Base-by-base conservation (phyloP, 2,888 invertebrate genomes). In the Xanthorhoe designata region DNA sequence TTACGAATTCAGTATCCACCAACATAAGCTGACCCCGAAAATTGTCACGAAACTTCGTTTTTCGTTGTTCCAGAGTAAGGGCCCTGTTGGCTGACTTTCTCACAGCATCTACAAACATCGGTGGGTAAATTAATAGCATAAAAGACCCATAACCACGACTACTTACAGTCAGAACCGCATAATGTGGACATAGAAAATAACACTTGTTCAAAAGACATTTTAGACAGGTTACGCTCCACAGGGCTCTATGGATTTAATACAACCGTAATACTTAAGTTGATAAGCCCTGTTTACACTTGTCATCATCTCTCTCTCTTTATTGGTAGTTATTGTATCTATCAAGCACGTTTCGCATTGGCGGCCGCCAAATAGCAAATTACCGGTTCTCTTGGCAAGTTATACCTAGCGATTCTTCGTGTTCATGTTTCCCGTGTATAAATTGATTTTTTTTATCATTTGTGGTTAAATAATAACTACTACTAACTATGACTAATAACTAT, bases 301-400 rank as follows among this genome's bases (percentile, higher is more conserved):
- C 50, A 59, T 59, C 35, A 47, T 64, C 49, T n/a, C n/a, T n/a
- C n/a, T n/a, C 60, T 56, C 32, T 61, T 49, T 61, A 47, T 38
- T 24, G 56, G 58, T 62, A 49, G 60, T 63, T 64, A 61, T 63
- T 66, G 51, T 63, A 58, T 56, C 58, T 24, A 51, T 24, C 13
- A 50, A 54, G 53, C 66, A 51, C 47, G 63, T 60, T 35, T 54
- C 59, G 24, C 29, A 42, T 51, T 15, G 13, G 18, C 42, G 51
- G 57, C 64, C 67, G 67, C 65, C 69, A 32, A 5, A 7, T 65
- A 67, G 67, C 67, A 69, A 66, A 66, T 68, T 68, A 72, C 56
- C 47, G 49, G 50, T 9, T 47, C 56, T 45, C 51, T 64, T 68
- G 66, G 59, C 70, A 70, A 62, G 42, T 56, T 49, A 24, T 54